Evolutionary conservation across 1,140 invertebrate genomes (phyloP), one percentile per base, ranked within the genome.

Genomic region (Drosophila quadrilineata): DNA sequence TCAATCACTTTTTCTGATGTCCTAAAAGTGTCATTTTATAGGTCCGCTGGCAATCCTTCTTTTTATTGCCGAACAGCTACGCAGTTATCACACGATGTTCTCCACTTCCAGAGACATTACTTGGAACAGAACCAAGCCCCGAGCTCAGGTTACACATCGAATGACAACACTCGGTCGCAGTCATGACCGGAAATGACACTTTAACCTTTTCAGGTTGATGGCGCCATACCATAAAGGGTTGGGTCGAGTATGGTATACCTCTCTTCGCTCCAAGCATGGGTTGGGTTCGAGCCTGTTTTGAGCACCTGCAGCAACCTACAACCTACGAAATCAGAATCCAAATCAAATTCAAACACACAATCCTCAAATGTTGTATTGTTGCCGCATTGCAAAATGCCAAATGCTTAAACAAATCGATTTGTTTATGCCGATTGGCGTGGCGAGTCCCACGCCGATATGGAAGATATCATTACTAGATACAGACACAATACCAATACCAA

Each of bases 361-460:
- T 60, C 17, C 17, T 17, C 6, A 24, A 53, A 56, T 10, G 22
- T n/a, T n/a, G n/a, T 46, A 28, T 33, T 41, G 48, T 49, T 26
- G 12, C 8, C 60, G 31, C 46, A 57, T 38, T 80, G 75, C 62
- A 71, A 74, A 66, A 72, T 59, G 63, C 41, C 56, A 57, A 75
- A 80, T 84, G 64, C 41, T 73, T 76, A 76, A 57, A 76, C 59
- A 62, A 69, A 74, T 57, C 56, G 60, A 66, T 77, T 82, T 84
- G 77, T 84, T 82, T 82, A 84, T 60, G 62, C 62, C 67, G 16
- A 67, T 14, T 19, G 38, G 54, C n/a, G 8, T 22, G 38, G 21
- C 12, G 12, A 14, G 22, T 38, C 52, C 62, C 54, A 65, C 62
- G 36, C 36, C 35, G 33, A 29, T 12, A 58, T 69, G 50, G 62